phyloP scores from a whole-genome alignment of 1,140 invertebrate genomes.

The Aphaenogaster floridana region DNA sequence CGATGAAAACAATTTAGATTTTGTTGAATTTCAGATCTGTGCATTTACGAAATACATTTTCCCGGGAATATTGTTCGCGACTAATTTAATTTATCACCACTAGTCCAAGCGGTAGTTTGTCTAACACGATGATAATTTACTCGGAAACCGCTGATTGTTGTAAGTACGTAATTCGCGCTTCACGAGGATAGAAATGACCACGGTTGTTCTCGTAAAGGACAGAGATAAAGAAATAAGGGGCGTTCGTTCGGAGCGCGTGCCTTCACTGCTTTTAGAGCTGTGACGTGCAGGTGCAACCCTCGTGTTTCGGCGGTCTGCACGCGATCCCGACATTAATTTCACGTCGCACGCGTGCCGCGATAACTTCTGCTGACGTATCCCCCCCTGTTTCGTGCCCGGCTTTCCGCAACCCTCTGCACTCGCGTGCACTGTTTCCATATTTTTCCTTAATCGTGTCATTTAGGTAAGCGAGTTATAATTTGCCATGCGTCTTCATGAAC shows the following conservation, averaged over 20 bases:
- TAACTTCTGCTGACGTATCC: slow-evolving; percentile 47
- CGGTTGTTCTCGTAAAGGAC: slow-evolving; percentile 6
- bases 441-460: slow-evolving; percentile 57
- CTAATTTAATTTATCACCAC: not conserved
- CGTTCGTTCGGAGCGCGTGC: slow-evolving; percentile 69
- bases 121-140: slow-evolving; percentile 9
- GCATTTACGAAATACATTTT: not conserved
- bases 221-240: slow-evolving; percentile 51
- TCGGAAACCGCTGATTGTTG: slow-evolving; percentile 23
- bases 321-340: slow-evolving; percentile 77
- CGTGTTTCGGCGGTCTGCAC: slow-evolving; percentile 67
- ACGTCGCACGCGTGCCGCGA: slow-evolving; percentile 60
- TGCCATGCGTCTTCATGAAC: slow-evolving; percentile 57
- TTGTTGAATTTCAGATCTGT: not conserved
- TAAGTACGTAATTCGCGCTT: slow-evolving; percentile 9
- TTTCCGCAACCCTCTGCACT: not conserved
- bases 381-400: not conserved
- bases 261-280: slow-evolving; percentile 62
- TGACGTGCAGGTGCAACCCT: slow-evolving; percentile 66
- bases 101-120: not conserved
- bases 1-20: not conserved
- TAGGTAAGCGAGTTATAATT: slow-evolving; percentile 65
- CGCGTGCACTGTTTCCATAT: slow-evolving; percentile 51
- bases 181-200: not conserved
- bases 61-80: not conserved